A percentile compares a stretch with the other conserved stretches of the same genome.
Conservation (phyloP, 2,888 invertebrate species). For the Stenichneumon culpator region DNA sequence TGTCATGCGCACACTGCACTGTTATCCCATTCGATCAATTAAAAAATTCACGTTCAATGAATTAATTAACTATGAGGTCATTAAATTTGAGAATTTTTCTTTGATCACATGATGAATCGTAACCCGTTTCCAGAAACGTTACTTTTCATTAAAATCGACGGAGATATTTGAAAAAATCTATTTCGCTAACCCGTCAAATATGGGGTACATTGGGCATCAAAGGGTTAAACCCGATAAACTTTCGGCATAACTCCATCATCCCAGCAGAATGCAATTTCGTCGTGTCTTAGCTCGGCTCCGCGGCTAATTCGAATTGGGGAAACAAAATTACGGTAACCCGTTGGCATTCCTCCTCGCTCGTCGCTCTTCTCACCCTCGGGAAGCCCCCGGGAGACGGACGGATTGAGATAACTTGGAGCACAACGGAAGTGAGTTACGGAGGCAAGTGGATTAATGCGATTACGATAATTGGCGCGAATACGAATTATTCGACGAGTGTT, state of each 20-base stretch:
- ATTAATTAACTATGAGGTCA: neutral
- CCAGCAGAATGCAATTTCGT: constrained; percentile 6
- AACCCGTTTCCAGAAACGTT: no score
- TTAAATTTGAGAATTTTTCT: no score
- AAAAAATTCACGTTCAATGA: neutral
- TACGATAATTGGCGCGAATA: constrained; percentile 51
- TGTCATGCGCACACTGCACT: neutral
- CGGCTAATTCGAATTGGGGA: constrained; percentile 48
- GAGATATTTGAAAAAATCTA: no score
- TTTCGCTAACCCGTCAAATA: no score
- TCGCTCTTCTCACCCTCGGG: neutral
- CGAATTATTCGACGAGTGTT: constrained; percentile 41
- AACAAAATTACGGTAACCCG: constrained; percentile 50
- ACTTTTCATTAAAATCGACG: no score
- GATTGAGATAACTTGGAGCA: neutral
- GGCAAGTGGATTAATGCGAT: constrained; percentile 51
- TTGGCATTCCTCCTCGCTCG: constrained; percentile 6
- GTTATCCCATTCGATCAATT: neutral
- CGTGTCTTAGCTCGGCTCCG: constrained; percentile 9
- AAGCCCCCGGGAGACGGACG: constrained; percentile 18
- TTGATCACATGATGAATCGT: no score
- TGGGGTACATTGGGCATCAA: no score
- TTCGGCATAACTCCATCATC: neutral
- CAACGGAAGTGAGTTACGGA: constrained; percentile 38
- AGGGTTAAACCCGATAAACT: neutral